phyloP scores from a whole-genome alignment of 2,113 vertebrate genomes.

The Cavia aperea region DNA sequence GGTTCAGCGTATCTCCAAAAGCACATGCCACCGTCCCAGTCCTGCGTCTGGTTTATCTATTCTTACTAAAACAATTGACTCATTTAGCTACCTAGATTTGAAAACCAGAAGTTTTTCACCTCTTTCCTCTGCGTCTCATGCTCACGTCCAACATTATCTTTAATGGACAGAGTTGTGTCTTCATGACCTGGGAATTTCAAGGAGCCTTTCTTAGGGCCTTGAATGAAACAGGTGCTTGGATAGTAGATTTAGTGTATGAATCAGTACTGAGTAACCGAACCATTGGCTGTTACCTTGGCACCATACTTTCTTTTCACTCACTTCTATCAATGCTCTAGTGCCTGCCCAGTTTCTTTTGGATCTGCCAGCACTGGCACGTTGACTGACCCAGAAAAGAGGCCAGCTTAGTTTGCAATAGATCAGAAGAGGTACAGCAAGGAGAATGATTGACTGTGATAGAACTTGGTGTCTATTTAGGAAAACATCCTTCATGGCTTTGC shows the following conservation, averaged over 20 bases:
- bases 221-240: neutral
- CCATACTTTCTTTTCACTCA: neutral
- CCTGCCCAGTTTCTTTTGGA: neutral
- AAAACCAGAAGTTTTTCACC: neutral
- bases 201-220: neutral
- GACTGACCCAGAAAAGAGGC: neutral
- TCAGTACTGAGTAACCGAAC: neutral
- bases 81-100: neutral
- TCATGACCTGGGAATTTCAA: no score
- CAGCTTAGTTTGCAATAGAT: neutral
- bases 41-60: neutral
- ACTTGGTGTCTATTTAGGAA: conserved; percentile 56
- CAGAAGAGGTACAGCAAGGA: conserved; percentile 5
- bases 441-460: conserved; percentile 42
- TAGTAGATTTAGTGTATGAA: neutral
- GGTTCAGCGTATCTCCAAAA: neutral
- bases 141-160: neutral
- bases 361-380: neutral
- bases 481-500: conserved; percentile 63
- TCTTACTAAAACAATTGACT: neutral
- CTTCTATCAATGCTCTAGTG: no score
- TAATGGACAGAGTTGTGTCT: neutral
- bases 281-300: no score
- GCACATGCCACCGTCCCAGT: no score
- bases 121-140: neutral